These are phyloP conservation scores for Smutsia gigantea DNA, from an alignment of 2,797 vertebrate genomes.

Conservation along the genomic window DNA sequence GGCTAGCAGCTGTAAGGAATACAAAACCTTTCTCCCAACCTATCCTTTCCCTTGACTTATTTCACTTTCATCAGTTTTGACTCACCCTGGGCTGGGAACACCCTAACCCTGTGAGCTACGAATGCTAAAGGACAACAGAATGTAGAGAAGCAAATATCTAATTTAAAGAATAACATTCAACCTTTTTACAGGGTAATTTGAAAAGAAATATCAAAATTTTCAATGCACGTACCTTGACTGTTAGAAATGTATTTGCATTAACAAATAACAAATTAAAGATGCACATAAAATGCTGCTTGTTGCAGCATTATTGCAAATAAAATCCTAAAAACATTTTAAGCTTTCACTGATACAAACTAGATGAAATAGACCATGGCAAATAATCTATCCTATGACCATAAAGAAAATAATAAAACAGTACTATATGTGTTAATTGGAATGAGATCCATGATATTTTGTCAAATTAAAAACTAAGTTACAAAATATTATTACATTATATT, in stretches of 20 bases:
- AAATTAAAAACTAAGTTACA: background rate
- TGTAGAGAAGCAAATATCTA: background rate
- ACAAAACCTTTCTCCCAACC: no score
- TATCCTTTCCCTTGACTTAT: no score
- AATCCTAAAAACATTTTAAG: background rate
- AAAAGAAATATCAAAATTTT: background rate
- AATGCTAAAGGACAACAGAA: background rate
- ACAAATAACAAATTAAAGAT: slow-evolving; percentile 4
- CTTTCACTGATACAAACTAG: background rate
- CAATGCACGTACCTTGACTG: background rate
- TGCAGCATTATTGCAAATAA: background rate
- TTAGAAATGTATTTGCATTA: background rate
- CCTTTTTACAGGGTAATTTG: background rate
- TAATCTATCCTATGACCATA: background rate
- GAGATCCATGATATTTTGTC: background rate
- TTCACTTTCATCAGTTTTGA: no score
- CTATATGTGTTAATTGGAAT: background rate
- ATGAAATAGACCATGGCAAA: background rate
- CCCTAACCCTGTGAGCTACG: no score
- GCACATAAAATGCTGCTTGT: background rate
- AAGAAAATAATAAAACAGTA: background rate
- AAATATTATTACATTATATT: background rate
- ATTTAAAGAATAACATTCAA: background rate
- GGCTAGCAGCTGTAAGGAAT: no score
- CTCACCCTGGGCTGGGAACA: no score